These are phyloP conservation scores for Cebus imitator DNA, from an alignment of 2,113 vertebrate species.

Conservation along the genomic window DNA sequence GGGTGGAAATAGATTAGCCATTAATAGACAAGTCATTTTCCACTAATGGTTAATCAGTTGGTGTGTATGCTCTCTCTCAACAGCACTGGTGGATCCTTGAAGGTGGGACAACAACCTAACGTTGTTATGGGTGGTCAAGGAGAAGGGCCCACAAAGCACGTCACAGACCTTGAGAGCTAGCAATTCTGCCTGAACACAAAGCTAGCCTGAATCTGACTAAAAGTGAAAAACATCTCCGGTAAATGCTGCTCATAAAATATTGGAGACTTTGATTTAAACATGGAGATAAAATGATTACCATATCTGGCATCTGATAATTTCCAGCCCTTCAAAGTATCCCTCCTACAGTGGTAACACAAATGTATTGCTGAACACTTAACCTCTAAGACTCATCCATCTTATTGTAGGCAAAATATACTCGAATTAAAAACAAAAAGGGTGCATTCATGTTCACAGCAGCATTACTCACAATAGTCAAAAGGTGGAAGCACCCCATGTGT, in stretches of 20 bases:
- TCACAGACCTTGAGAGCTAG: fast-evolving
- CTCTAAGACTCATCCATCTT: neutral
- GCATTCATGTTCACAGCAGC: neutral
- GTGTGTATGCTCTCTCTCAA: neutral
- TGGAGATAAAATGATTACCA: neutral
- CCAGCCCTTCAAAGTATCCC: neutral
- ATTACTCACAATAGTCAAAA: neutral
- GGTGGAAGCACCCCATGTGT: neutral
- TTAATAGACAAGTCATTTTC: neutral
- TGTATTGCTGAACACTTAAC: neutral
- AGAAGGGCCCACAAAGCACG: neutral
- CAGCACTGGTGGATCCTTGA: neutral
- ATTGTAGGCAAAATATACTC: neutral
- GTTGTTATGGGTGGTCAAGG: neutral
- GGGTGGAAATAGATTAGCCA: neutral
- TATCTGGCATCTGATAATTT: neutral
- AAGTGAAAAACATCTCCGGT: neutral
- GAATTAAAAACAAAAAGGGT: neutral
- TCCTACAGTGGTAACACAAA: neutral
- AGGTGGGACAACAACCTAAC: neutral
- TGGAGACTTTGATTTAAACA: neutral
- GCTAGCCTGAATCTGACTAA: neutral
- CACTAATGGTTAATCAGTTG: neutral
- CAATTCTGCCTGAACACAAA: neutral
- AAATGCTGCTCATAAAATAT: neutral